Evolutionary conservation across 1,140 invertebrate species (phyloP), one percentile per base, ranked within the genome.

Genomic region (Pseudomyrmex cubaensis): DNA sequence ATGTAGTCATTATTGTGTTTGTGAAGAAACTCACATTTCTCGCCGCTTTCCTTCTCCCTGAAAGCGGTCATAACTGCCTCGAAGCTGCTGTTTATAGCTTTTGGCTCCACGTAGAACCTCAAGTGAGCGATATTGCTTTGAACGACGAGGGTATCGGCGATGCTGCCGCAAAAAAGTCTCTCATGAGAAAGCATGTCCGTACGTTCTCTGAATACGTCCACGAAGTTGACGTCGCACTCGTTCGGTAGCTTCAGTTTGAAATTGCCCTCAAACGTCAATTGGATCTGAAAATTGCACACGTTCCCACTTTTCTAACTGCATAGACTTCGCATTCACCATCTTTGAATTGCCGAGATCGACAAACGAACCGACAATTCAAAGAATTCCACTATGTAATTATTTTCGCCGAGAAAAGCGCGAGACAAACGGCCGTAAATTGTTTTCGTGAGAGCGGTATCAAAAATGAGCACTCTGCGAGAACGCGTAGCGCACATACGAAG

Each of bases 151-250:
- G 96, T 93, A 83, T 98, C 97, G 0, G 97, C 97, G 9, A 97
- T 96, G 15, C 97, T 97, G 0, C 97, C 97, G 90, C 97, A 98
- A 93, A 97, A 97, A 88, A 96, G 96, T 87, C 96, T 96, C 13
- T 96, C 84, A 76, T 96, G 94, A 57, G 95, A 94, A 59, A 95
- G 94, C 85, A 97, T 93, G 85, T 97, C 95, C 35, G 96, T 96
- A 73, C 95, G 93, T 75, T 96, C 95, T 7, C 95, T 95, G 92
- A 97, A 97, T 62, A 98, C 95, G 91, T 98, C 97, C 57, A 98
- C 95, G 90, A 97, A 98, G 93, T 98, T 98, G 13, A 95, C 95
- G n/a, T 97, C 96, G 88, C 97, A 98, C 87, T 98, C 97, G 91
- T 98, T 98, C 1, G 97, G 97, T 87, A 96, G 96, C 57, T 95